Percentiles rank a stretch among this genome's conserved stretches.
Conservation (phyloP, 2,113 vertebrate species). For the rat (Rattus norvegicus) region DNA sequence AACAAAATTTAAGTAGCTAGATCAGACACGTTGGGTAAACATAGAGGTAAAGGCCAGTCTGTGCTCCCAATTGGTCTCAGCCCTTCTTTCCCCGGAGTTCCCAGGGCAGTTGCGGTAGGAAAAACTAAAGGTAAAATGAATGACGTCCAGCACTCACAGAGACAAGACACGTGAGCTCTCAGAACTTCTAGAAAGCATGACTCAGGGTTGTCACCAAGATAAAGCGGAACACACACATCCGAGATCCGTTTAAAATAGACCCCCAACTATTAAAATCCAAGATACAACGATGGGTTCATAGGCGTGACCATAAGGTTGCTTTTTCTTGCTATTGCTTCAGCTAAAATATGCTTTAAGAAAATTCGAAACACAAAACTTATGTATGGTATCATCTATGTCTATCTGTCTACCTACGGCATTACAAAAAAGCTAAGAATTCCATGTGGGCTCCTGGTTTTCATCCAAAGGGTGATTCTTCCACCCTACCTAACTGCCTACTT, state of each 20-base stretch:
- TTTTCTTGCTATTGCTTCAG: not conserved
- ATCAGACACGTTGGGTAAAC: not conserved
- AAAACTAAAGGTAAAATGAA: not conserved
- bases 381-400: not conserved
- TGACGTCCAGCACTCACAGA: not conserved
- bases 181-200: constrained; percentile 68
- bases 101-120: not conserved
- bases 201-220: constrained; percentile 65
- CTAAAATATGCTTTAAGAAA: not conserved
- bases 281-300: not conserved
- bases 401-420: not conserved
- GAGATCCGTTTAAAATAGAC: not conserved
- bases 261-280: constrained; percentile 50
- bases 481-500: not conserved
- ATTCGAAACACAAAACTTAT: constrained; percentile 32
- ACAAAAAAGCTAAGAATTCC: constrained; percentile 17
- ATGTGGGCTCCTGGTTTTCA: not conserved
- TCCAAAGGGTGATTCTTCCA: not conserved
- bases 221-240: constrained; percentile 6
- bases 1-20: constrained; percentile 6
- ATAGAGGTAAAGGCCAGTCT: not conserved
- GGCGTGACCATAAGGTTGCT: not conserved
- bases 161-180: not conserved
- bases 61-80: not conserved
- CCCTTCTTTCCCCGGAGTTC: not conserved